phyloP scores from a whole-genome alignment of 1,140 invertebrate genomes.

The Ceratina japonica region DNA sequence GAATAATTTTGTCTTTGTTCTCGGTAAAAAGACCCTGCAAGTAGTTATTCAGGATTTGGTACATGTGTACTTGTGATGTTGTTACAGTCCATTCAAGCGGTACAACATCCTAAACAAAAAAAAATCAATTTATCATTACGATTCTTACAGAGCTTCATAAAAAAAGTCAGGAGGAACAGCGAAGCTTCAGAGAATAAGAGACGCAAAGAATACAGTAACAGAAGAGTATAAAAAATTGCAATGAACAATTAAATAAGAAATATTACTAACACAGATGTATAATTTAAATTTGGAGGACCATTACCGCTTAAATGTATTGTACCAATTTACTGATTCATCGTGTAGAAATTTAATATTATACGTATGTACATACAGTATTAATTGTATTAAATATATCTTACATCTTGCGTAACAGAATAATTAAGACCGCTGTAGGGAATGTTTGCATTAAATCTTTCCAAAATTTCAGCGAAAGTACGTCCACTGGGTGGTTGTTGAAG shows the following conservation, averaged over 20 bases:
- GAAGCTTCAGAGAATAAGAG: too few relatives aligned
- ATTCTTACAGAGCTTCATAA: too few relatives aligned
- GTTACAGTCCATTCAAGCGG: conserved; percentile 77
- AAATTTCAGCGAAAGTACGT: conserved; percentile 84
- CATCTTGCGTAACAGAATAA: conserved; percentile 97
- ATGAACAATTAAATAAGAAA: not conserved
- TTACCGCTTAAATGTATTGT: conserved; percentile 67
- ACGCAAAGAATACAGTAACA: too few relatives aligned
- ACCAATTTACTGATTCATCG: conserved; percentile 3
- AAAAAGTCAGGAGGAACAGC: too few relatives aligned
- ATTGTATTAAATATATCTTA: conserved; percentile 79
- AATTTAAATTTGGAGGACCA: conserved; percentile 9
- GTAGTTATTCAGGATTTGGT: conserved; percentile 76
- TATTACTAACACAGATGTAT: conserved; percentile 1
- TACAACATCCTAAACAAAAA: conserved; percentile 73
- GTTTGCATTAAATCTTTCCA: conserved; percentile 97
- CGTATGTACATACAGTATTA: not conserved
- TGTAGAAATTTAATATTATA: conserved; percentile 15
- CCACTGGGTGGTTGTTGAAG: conserved; percentile 86
- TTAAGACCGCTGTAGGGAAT: conserved; percentile 98
- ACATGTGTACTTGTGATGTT: conserved; percentile 71
- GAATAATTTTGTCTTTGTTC: conserved; percentile 98
- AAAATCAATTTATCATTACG: conserved; percentile 39
- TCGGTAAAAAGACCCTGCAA: conserved; percentile 95
- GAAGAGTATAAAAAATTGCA: too few relatives aligned